Percentiles rank a stretch among this genome's conserved stretches.
phyloP scores from a whole-genome alignment of 2,888 invertebrate genomes.

The Drosophila borborema region DNA sequence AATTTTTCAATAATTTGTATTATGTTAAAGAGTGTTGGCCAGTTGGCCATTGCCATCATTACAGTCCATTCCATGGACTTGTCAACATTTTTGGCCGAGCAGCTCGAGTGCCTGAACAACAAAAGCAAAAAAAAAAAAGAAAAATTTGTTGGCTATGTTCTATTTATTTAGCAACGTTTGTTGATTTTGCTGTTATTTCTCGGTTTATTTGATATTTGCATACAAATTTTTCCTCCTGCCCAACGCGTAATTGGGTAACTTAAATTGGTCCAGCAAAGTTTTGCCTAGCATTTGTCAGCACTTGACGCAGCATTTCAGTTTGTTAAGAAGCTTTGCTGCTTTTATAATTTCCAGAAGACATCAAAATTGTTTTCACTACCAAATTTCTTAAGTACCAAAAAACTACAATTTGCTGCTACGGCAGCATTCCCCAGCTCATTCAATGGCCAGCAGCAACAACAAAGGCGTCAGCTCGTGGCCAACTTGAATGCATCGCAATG shows the following conservation, averaged over 20 bases:
- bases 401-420: constrained; percentile 1
- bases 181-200: constrained; percentile 46
- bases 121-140: not conserved
- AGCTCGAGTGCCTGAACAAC: not conserved
- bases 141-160: constrained; percentile 21
- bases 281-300: not conserved
- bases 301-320: constrained; percentile 2
- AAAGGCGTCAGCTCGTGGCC: not conserved
- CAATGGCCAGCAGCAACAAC: not conserved
- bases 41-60: constrained; percentile 15
- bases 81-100: not conserved
- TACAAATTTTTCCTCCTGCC: constrained; percentile 37
- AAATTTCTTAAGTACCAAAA: constrained; percentile 1
- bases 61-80: not conserved
- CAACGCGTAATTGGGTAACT: constrained; percentile 62
- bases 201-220: constrained; percentile 57
- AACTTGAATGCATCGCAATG: not conserved
- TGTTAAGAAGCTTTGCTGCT: constrained; percentile 3
- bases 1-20: constrained; percentile 8
- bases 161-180: constrained; percentile 56
- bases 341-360: not conserved
- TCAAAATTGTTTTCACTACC: constrained; percentile 7
- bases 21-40: constrained; percentile 16
- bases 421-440: not conserved
- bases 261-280: constrained; percentile 49